Evolutionary conservation across 2,888 invertebrate genomes (phyloP).

Genomic region (Julus scanicus): DNA sequence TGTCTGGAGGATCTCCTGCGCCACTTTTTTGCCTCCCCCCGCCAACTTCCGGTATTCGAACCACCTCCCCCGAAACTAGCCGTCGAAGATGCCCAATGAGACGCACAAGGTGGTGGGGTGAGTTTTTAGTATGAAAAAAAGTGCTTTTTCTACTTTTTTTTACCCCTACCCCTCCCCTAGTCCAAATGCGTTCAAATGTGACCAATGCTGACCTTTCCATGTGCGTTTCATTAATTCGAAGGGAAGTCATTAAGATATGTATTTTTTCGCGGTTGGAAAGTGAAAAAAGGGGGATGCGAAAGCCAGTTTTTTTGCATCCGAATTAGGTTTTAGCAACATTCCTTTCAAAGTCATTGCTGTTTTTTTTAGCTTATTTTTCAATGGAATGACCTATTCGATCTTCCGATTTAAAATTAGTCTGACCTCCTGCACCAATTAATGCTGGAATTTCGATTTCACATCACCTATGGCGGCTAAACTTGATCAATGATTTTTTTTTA

Average conservation of each 20-base stretch:
- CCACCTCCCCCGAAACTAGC: background rate
- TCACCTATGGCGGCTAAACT: background rate
- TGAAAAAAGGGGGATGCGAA: conserved; percentile 34
- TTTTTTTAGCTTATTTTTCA: background rate
- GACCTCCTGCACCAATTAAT: conserved; percentile 25
- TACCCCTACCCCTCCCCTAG: background rate
- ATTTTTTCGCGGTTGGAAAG: background rate
- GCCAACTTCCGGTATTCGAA: conserved; percentile 1
- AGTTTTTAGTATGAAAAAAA: background rate
- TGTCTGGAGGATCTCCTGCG: conserved; percentile 22
- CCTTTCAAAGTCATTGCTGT: conserved; percentile 39
- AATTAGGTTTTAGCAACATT: conserved; percentile 30
- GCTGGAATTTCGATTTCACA: conserved; percentile 16
- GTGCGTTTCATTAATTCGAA: conserved; percentile 42
- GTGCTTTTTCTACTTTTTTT: background rate
- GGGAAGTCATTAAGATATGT: conserved; percentile 42
- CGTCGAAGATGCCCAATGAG: conserved; percentile 14
- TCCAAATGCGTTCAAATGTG: conserved; percentile 38
- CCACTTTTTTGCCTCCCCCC: background rate
- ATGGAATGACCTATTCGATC: conserved; percentile 30
- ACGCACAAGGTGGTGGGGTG: conserved; percentile 24
- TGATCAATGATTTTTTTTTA: background rate
- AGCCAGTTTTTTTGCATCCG: conserved; percentile 35
- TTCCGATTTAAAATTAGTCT: conserved; percentile 8
- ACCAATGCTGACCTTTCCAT: conserved; percentile 35